Evolutionary conservation across 2,888 invertebrate genomes (phyloP).

Genomic region (Tachina fera): DNA sequence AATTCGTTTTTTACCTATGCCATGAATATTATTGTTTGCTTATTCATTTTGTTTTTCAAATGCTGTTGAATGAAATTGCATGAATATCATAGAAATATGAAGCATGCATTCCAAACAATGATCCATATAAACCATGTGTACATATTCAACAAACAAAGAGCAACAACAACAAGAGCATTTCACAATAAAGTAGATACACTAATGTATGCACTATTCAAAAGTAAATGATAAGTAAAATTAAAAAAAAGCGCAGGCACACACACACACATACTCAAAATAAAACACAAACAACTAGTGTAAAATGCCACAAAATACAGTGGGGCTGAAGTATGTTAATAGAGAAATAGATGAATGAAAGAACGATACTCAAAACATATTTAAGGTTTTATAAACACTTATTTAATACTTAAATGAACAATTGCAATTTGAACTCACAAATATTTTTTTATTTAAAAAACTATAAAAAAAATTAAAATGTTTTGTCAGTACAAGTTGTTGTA

Average conservation of each 20-base stretch:
- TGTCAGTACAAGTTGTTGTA: background rate
- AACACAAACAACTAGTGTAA: conserved; percentile 30
- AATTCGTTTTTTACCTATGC: conserved; percentile 17
- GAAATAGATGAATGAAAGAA: background rate
- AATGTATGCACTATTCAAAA: conserved; percentile 54
- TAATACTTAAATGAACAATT: too few relatives aligned
- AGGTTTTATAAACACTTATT: too few relatives aligned
- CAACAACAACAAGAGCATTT: conserved; percentile 43
- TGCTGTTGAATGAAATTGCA: conserved; percentile 53
- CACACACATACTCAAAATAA: background rate
- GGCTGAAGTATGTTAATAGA: background rate
- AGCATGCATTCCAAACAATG: conserved; percentile 46
- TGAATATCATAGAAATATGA: conserved; percentile 52
- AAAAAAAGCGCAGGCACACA: conserved; percentile 21
- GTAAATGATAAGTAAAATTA: conserved; percentile 56
- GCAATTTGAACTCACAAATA: background rate
- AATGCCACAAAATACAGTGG: conserved; percentile 33
- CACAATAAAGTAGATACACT: conserved; percentile 53
- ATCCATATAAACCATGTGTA: conserved; percentile 49
- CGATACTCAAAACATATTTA: too few relatives aligned
- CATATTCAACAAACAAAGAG: conserved; percentile 35
- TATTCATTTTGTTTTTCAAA: conserved; percentile 37
- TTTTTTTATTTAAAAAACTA: background rate
- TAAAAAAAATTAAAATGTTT: background rate
- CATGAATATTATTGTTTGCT: background rate